Base-by-base conservation (phyloP, 2,113 vertebrate genomes). In the Paedocypris sp. region DNA sequence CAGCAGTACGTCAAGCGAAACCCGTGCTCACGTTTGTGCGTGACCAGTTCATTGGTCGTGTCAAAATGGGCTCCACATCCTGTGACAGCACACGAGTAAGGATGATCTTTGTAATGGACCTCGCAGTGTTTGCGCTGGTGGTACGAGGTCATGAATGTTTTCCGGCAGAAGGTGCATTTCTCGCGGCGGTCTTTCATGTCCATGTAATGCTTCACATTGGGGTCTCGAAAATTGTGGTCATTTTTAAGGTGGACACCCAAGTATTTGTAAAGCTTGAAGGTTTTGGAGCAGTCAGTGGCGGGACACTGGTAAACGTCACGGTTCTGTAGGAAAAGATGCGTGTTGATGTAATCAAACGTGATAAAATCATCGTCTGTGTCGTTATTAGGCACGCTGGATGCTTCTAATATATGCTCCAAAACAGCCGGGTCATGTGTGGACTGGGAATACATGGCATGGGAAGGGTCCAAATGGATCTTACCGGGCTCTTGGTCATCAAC, bases 241-340 rank as follows among this genome's bases (percentile, higher is more conserved):
- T 88, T 89, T 80, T 93, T 98, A 23, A 98, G 76, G 62, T 98
- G 95, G 0, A 96, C 90, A 1, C 92, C 91, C 13, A 99, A 65
- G 72, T 98, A 97, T 63, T 99, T 99, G 41, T 94, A 96, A 35
- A 97, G 91, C 59, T 97, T 97, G 67, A 99, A 99, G 0, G 84
- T 83, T 43, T 86, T 81, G 3, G 84, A 84, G 47, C 95, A 99
- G 41, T 86, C 87, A 0, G 91, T 93, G 22, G 90, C 93, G 0
- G 95, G 95, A 64, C 95, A 99, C 0, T 87, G 88, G 53, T 97
- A 97, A 64, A 92, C 86, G 62, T 98, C 93, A 53, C 91, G 83
- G 73, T 97, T 92, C 69, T 93, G 90, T 12, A 98, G 73, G 7
- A 87, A 87, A 78, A 88, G 91, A 25, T 91, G 72, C 2, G 83